Conservation (phyloP, 2,113 vertebrate species). For the Leptobrachium leishanense region DNA sequence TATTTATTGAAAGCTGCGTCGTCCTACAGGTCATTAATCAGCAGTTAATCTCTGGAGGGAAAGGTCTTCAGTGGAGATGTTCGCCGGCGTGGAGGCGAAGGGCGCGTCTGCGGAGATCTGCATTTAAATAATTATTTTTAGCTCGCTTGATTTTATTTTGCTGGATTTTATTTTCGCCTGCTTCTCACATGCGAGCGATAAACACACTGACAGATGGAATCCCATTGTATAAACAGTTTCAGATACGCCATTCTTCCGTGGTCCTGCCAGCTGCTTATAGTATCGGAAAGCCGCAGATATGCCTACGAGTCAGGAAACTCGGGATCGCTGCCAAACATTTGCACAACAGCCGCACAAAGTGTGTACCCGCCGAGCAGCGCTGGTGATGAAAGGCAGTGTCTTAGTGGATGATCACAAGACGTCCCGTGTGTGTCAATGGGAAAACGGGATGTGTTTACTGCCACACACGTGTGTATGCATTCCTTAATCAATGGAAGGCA, state of each 20-base stretch:
- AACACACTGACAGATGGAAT: constrained; percentile 75
- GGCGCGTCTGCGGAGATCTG: background rate
- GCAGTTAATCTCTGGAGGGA: too few species aligned
- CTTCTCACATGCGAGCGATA: constrained; percentile 70
- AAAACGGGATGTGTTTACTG: constrained; percentile 4
- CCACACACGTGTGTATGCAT: constrained; percentile 20
- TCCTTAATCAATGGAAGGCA: constrained; percentile 8
- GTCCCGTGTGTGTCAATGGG: constrained; percentile 24
- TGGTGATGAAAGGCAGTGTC: constrained; percentile 57
- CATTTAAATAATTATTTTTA: constrained; percentile 58
- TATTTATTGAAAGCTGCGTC: too few species aligned
- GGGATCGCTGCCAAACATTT: constrained; percentile 67
- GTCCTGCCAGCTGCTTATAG: constrained; percentile 70
- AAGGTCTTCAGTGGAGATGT: too few species aligned
- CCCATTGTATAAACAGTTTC: constrained; percentile 71
- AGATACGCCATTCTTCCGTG: constrained; percentile 67
- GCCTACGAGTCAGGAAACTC: constrained; percentile 68
- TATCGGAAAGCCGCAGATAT: constrained; percentile 70
- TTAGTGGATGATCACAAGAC: constrained; percentile 50
- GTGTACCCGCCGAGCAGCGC: constrained; percentile 51
- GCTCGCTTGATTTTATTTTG: constrained; percentile 29
- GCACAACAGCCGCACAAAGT: constrained; percentile 62
- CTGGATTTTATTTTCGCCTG: constrained; percentile 59
- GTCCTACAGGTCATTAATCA: too few species aligned
- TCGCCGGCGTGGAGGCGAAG: background rate